These are phyloP conservation scores for Trissolcus brochymenae DNA, from an alignment of 2,888 invertebrate genomes.

Conservation along the genomic window DNA sequence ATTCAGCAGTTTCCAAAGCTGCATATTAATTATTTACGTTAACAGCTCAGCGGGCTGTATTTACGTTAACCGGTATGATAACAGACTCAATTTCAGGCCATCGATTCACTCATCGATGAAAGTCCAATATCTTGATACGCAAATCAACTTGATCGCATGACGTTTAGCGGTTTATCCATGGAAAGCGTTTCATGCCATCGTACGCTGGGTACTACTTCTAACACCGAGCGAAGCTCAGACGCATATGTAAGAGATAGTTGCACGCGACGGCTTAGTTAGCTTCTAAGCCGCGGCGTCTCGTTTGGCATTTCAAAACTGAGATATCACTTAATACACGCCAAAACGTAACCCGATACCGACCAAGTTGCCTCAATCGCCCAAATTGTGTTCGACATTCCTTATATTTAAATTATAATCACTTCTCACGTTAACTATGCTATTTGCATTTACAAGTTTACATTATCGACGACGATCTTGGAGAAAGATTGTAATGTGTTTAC, in stretches of 20 bases:
- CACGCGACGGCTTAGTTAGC: constrained; percentile 40
- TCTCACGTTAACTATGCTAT: constrained; percentile 21
- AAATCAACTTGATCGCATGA: constrained; percentile 61
- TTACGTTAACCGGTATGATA: constrained; percentile 18
- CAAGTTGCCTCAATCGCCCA: constrained; percentile 35
- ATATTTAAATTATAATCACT: constrained; percentile 25
- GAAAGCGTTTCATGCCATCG: constrained; percentile 67
- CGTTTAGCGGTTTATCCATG: constrained; percentile 67
- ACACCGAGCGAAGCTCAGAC: constrained; percentile 49
- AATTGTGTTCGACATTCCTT: constrained; percentile 33
- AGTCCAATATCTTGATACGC: constrained; percentile 54
- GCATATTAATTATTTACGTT: constrained; percentile 24
- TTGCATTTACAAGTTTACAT: constrained; percentile 27
- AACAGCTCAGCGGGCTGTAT: constrained; percentile 17
- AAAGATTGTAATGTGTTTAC: constrained; percentile 29
- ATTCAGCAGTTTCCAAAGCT: neutral
- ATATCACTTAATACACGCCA: constrained; percentile 28
- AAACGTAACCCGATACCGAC: constrained; percentile 33
- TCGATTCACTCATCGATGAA: constrained; percentile 37
- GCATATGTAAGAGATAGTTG: constrained; percentile 52
- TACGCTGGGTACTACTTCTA: constrained; percentile 47
- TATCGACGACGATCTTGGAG: constrained; percentile 24
- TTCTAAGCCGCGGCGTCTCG: constrained; percentile 31
- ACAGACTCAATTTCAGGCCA: constrained; percentile 29
- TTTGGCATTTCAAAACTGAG: constrained; percentile 16